Conservation (phyloP, 2,797 vertebrate species). For the Notamacropus eugenii region DNA sequence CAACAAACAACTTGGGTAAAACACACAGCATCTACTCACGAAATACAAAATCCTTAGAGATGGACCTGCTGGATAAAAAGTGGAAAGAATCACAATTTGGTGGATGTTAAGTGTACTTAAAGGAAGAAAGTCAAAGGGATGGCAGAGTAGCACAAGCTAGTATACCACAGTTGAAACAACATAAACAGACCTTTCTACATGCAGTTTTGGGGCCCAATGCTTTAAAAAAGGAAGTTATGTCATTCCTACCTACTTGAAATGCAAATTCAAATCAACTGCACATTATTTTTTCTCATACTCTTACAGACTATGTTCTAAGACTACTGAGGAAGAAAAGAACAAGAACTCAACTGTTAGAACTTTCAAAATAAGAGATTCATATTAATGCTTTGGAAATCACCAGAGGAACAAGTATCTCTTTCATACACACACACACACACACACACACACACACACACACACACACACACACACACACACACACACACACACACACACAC, state of each 20-base stretch:
- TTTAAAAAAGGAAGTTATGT: constrained; percentile 24
- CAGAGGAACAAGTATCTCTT: neutral
- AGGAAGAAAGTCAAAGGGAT: neutral
- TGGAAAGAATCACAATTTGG: neutral
- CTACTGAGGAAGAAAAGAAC: neutral
- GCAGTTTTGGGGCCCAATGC: neutral
- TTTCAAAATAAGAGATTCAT: neutral
- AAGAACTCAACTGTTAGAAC: constrained; percentile 22
- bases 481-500: no score
- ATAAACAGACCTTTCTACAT: neutral
- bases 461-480: no score
- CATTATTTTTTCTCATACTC: constrained; percentile 21
- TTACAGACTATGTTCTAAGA: constrained; percentile 25
- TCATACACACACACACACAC: neutral
- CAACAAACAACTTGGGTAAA: neutral
- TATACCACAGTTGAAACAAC: constrained; percentile 25
- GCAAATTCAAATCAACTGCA: constrained; percentile 18
- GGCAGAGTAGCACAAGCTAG: neutral
- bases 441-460: no score
- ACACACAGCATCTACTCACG: neutral
- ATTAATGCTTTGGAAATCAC: neutral
- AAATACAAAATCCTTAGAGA: neutral
- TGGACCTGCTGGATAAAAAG: neutral
- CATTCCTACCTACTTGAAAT: constrained; percentile 17
- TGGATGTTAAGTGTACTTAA: neutral